Evolutionary conservation across 2,888 invertebrate genomes (phyloP).

Genomic region (Eilema depressum): DNA sequence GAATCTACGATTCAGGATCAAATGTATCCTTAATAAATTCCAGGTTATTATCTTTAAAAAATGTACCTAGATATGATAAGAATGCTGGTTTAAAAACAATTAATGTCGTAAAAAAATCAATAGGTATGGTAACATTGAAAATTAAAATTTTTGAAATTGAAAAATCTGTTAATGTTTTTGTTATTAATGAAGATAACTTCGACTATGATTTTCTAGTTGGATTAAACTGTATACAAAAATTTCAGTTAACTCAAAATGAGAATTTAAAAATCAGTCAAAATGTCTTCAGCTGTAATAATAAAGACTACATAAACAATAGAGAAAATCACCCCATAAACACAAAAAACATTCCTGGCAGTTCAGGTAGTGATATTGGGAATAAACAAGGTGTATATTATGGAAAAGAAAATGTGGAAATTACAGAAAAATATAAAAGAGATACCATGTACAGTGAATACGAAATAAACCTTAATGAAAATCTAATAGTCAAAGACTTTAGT

Average conservation of each 20-base stretch:
- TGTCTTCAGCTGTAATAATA: too few relatives aligned
- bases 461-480: conserved; percentile 10
- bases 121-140: conserved; percentile 18
- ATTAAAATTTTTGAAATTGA: conserved; percentile 19
- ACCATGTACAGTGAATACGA: background rate
- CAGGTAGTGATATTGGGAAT: background rate
- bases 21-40: conserved; percentile 54
- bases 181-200: background rate
- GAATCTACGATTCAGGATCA: conserved; percentile 56
- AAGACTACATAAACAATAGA: too few relatives aligned
- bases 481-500: background rate
- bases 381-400: background rate
- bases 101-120: conserved; percentile 26
- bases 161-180: conserved; percentile 21
- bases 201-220: background rate
- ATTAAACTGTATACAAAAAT: background rate
- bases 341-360: background rate
- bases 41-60: conserved; percentile 18
- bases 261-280: background rate
- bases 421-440: too few relatives aligned
- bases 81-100: conserved; percentile 30
- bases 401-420: background rate
- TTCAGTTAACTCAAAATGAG: background rate
- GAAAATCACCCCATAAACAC: background rate
- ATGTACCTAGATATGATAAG: conserved; percentile 7